These are phyloP conservation scores for Meiosimyza decipiens DNA, from an alignment of 2,888 invertebrate species.

Conservation along the genomic window DNA sequence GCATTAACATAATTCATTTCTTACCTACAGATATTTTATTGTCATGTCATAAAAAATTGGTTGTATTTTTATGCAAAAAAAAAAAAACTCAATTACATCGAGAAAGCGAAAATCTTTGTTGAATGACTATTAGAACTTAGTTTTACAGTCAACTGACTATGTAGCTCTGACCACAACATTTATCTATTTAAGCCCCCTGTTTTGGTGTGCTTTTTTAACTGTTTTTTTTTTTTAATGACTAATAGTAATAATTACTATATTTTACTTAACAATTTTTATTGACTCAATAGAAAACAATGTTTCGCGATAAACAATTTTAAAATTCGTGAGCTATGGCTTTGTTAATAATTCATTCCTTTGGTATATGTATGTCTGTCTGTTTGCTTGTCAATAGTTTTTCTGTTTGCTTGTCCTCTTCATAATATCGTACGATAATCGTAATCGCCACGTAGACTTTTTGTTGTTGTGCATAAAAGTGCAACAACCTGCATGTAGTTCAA, in stretches of 20 bases:
- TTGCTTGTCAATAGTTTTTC: no score
- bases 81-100: no score
- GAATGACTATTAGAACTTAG: no score
- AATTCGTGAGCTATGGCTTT: not conserved
- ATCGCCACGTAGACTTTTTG: not conserved
- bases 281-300: not conserved
- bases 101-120: no score
- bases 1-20: no score
- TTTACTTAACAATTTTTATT: not conserved
- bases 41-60: no score
- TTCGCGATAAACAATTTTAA: not conserved
- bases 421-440: conserved; percentile 2
- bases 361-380: no score
- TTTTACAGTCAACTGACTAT: no score
- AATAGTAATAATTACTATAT: not conserved
- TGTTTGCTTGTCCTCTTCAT: not conserved
- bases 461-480: conserved; percentile 51
- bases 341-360: not conserved
- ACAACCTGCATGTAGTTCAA: conserved; percentile 65
- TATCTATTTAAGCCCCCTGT: no score
- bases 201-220: not conserved
- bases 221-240: not conserved
- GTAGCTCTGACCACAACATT: no score
- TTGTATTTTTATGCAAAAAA: no score
- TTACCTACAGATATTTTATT: no score